Percentiles rank a stretch among this genome's conserved stretches.
These are phyloP conservation scores for Hypsopygia costalis DNA, from an alignment of 2,888 invertebrate species.

Conservation along the genomic window DNA sequence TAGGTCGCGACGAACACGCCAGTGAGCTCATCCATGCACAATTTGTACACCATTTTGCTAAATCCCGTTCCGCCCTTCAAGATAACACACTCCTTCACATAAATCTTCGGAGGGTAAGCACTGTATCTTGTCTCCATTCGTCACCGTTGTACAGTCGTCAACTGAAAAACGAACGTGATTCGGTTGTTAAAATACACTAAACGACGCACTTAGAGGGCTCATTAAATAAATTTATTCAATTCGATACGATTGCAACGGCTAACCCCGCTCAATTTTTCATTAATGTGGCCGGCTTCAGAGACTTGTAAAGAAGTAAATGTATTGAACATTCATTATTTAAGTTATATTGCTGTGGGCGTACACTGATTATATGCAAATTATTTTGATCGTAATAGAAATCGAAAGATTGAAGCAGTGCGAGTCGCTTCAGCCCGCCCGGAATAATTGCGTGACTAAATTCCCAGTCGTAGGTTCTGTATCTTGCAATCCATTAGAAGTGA, in stretches of 20 bases:
- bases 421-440: conserved; percentile 34
- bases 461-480: conserved; percentile 47
- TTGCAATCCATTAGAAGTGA: conserved; percentile 51
- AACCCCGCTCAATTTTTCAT: conserved; percentile 31
- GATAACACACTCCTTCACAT: conserved; percentile 46
- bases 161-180: conserved; percentile 70
- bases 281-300: not conserved
- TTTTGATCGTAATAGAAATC: conserved; percentile 43
- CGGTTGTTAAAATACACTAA: conserved; percentile 62
- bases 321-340: conserved; percentile 7
- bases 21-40: conserved; percentile 30
- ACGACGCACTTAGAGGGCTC: conserved; percentile 60
- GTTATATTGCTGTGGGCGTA: conserved; percentile 33
- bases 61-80: conserved; percentile 50
- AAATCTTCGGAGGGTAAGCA: conserved; percentile 44
- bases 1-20: conserved; percentile 47
- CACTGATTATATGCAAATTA: conserved; percentile 49
- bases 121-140: conserved; percentile 50
- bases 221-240: conserved; percentile 67
- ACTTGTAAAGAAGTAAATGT: not conserved
- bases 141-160: conserved; percentile 45
- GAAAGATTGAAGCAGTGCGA: conserved; percentile 38
- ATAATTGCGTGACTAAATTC: conserved; percentile 64
- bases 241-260: conserved; percentile 63
- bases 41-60: conserved; percentile 23